phyloP scores from a whole-genome alignment of 2,888 invertebrate genomes.

The Eupithecia dodoneata region DNA sequence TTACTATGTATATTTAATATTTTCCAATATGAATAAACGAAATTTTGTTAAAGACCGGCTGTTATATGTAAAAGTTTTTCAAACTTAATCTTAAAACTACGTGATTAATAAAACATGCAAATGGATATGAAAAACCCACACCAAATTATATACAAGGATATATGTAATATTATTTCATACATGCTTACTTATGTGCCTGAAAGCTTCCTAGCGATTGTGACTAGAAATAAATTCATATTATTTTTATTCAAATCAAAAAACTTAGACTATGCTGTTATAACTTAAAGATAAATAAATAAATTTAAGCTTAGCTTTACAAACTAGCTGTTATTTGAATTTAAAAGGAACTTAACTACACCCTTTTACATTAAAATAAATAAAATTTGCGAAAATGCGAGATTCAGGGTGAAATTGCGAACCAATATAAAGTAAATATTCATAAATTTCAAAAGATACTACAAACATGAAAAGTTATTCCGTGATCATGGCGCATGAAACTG shows the following conservation, averaged over 20 bases:
- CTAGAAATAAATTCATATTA: conserved; percentile 54
- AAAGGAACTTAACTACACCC: conserved; percentile 25
- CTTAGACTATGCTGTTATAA: conserved; percentile 45
- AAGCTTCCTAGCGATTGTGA: conserved; percentile 83
- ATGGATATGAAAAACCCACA: conserved; percentile 59
- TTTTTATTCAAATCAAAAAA: conserved; percentile 67
- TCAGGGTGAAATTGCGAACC: conserved; percentile 18
- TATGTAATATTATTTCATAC: conserved; percentile 70
- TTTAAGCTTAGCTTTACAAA: conserved; percentile 39
- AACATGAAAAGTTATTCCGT: too few relatives aligned
- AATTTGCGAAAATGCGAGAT: conserved; percentile 25
- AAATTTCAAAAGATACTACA: not conserved
- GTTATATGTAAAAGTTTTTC: not conserved
- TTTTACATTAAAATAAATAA: conserved; percentile 13
- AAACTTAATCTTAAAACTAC: not conserved
- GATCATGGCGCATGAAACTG: too few relatives aligned
- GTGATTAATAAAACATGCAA: conserved; percentile 41
- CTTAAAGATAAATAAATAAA: conserved; percentile 48
- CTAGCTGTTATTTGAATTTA: conserved; percentile 25
- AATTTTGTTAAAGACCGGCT: not conserved
- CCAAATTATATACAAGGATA: conserved; percentile 47
- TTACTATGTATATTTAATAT: too few relatives aligned
- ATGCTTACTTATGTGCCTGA: conserved; percentile 73
- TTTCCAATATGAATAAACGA: not conserved
- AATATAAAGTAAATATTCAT: not conserved